Evolutionary conservation across 2,888 invertebrate genomes (phyloP).

Genomic region (Apoda limacodes): DNA sequence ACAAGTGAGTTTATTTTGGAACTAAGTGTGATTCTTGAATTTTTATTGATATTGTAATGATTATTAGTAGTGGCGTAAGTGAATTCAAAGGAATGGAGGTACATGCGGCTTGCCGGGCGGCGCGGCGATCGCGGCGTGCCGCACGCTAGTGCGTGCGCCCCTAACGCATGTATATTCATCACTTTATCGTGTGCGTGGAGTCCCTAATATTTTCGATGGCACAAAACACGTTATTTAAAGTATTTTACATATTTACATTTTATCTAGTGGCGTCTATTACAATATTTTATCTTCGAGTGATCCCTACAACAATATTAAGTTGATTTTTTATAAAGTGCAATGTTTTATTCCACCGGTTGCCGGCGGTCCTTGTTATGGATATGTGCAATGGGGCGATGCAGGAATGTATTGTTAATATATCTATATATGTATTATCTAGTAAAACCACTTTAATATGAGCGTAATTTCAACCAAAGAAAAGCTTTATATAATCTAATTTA

Average conservation of each 20-base stretch:
- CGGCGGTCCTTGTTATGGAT: constrained; percentile 62
- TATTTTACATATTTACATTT: constrained; percentile 70
- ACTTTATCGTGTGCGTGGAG: constrained; percentile 62
- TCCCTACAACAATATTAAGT: constrained; percentile 70
- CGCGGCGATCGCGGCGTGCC: too few species aligned
- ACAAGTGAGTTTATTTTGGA: constrained; percentile 82
- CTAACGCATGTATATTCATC: constrained; percentile 38
- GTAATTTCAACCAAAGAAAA: too few species aligned
- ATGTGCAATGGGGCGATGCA: constrained; percentile 52
- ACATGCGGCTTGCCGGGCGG: constrained; percentile 31
- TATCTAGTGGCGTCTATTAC: constrained; percentile 68
- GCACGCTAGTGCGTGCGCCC: constrained; percentile 20
- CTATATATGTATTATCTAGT: too few species aligned
- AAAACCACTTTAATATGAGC: too few species aligned
- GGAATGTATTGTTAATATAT: too few species aligned
- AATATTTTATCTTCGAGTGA: constrained; percentile 67
- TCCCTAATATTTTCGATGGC: constrained; percentile 66
- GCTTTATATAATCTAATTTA: too few species aligned
- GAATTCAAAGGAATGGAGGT: constrained; percentile 50
- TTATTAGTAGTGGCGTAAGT: constrained; percentile 68
- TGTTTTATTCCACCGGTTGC: constrained; percentile 67
- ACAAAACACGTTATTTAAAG: constrained; percentile 66
- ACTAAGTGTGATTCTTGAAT: constrained; percentile 81
- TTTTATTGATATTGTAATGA: constrained; percentile 71
- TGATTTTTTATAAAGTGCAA: constrained; percentile 66